Percentiles rank a stretch among this genome's conserved stretches.
phyloP scores from a whole-genome alignment of 2,888 invertebrate species.

The Macrophya annulata region DNA sequence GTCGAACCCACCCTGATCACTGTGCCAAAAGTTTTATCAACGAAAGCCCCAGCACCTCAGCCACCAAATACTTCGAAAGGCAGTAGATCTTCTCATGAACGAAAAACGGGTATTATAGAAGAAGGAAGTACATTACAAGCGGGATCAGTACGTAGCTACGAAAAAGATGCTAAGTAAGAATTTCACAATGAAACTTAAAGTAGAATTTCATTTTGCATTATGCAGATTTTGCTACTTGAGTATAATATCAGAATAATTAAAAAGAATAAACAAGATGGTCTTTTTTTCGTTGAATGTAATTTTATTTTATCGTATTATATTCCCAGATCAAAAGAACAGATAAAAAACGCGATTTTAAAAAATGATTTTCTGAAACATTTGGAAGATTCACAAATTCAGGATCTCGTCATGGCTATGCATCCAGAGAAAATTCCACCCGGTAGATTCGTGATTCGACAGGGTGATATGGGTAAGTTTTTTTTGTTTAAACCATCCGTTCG shows the following conservation, averaged over 20 bases:
- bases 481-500: neutral
- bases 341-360: constrained; percentile 87
- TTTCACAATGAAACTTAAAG: neutral
- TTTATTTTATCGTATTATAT: neutral
- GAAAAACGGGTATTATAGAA: constrained; percentile 74
- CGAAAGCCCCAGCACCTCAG: too few relatives aligned
- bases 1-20: too few relatives aligned
- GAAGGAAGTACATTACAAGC: constrained; percentile 72
- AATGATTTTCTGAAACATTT: constrained; percentile 92
- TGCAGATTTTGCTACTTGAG: too few relatives aligned
- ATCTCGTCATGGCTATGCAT: constrained; percentile 92
- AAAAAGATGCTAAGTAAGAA: constrained; percentile 71
- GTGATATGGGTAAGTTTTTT: neutral
- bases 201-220: too few relatives aligned
- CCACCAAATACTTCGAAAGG: too few relatives aligned
- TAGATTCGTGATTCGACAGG: constrained; percentile 88
- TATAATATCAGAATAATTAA: neutral
- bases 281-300: too few relatives aligned
- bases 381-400: constrained; percentile 87
- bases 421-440: constrained; percentile 85
- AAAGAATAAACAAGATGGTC: neutral
- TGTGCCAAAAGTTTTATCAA: too few relatives aligned
- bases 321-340: constrained; percentile 83
- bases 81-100: constrained; percentile 66
- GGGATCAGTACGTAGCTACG: constrained; percentile 72